A percentile compares a stretch with the other conserved stretches of the same genome.
These are phyloP conservation scores for Drosophila lutescens DNA, from an alignment of 2,888 invertebrate genomes.

Conservation along the genomic window DNA sequence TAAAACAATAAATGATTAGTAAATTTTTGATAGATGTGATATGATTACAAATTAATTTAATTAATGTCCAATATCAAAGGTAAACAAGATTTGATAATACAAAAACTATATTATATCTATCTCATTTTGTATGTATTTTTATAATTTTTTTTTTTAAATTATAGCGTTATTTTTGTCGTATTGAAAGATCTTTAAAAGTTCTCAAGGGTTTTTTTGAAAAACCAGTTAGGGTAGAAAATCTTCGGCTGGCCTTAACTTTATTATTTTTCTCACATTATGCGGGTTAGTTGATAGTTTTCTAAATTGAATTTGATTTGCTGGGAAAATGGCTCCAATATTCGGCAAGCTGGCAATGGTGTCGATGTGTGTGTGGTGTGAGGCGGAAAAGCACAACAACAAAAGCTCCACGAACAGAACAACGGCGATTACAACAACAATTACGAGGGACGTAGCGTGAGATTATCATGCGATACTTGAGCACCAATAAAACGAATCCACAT, in stretches of 20 bases:
- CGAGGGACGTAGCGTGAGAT: conserved; percentile 47
- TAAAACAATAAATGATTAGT: too few species aligned
- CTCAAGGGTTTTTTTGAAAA: not conserved
- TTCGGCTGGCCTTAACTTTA: not conserved
- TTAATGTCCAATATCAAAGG: too few species aligned
- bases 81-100: too few species aligned
- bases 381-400: conserved; percentile 65
- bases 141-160: too few species aligned
- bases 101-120: too few species aligned
- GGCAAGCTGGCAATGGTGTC: not conserved
- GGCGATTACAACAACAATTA: conserved; percentile 25
- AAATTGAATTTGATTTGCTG: conserved; percentile 27
- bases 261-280: conserved; percentile 8
- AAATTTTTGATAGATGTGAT: too few species aligned
- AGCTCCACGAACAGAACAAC: conserved; percentile 11
- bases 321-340: conserved; percentile 11
- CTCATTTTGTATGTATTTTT: too few species aligned
- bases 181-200: too few species aligned
- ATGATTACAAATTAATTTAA: too few species aligned
- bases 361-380: conserved; percentile 27
- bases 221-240: not conserved
- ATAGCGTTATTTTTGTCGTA: too few species aligned
- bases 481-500: conserved; percentile 82
- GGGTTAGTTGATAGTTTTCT: conserved; percentile 28
- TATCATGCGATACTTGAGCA: conserved; percentile 77